Evolutionary conservation across 2,888 invertebrate genomes (phyloP), one percentile per base, ranked within the genome.

Genomic region (Archips crataeganus): DNA sequence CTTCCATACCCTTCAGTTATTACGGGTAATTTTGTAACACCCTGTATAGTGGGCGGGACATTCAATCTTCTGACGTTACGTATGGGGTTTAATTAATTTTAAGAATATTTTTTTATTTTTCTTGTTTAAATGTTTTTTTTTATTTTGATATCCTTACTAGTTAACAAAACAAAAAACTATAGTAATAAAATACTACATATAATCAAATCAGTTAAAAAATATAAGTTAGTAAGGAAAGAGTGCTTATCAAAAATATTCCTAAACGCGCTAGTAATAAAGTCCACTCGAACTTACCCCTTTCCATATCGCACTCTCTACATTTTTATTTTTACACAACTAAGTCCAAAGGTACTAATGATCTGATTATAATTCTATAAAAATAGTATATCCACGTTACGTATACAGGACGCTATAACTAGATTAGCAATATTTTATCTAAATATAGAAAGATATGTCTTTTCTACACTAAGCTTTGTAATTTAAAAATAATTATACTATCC

Each of bases 361-460:
- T n/a, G 11, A 6, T 32, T 23, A 70, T 59, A 57, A 62, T 62
- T 39, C 47, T 59, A 71, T 71, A 64, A 59, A 64, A 57, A 71
- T 57, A 57, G 49, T 15, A 42, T 59, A 15, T 70, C 9, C 57
- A 23, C 57, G 10, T 57, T 57, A 57, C 57, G 57, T 57, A 57
- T 32, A 57, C 11, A 57, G 32, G 2, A 9, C 32, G 51, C 2
- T 9, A 57, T 57, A 57, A 57, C 32, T 57, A 57, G 11, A 57
- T 32, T 32, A 15, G 54, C 54, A 54, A 6, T 49, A 51, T 51
- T 8, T 54, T 32, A 57, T 57, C 6, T 15, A 51, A 15, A 32
- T 3, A 57, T 57, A 11, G 9, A 57, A 32, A 4, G 1, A 32
- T 6, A 57, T 11, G 32, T 10, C 32, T 1, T 11, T 11, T 57